Base-by-base conservation (phyloP, 2,113 vertebrate species). In the Podarcis cretensis region DNA sequence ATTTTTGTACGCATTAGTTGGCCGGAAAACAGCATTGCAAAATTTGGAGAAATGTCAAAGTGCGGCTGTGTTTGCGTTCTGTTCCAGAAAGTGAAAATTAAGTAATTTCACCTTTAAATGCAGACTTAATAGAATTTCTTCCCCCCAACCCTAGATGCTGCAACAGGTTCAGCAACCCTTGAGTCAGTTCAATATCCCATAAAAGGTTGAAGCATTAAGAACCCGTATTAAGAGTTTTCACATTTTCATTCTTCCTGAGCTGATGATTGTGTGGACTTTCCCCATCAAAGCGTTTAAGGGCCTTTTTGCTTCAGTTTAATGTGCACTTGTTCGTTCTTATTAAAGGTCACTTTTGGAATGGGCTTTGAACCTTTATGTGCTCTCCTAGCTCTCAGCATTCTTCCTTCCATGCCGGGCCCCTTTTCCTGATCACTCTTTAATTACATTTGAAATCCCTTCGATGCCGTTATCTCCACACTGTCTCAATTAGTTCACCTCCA, bases 401-500 rank as follows among this genome's bases (percentile, higher is more conserved):
- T 93, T 86, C 91, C 85, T 89, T 88, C 80, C 82, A 89, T 63
- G 59, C 20, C 25, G 21, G 37, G 35, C 20, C 90, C 78, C 71
- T 32, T 92, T 92, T 96, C 86, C 81, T 89, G 87, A 85, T 92
- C 89, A 6, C 85, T 91, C 16, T 91, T 92, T 91, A 96, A 92
- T 96, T 95, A 93, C 87, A 87, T 95, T 96, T 96, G 95, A 96
- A 96, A 94, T 95, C 93, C 91, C 71, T 95, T 93, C 89, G 91
- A 87, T 94, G 80, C 90, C 63, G 65, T 81, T 92, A 85, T 94
- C 91, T 89, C 87, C 89, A 83, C 89, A 83, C 85, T 86, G 77
- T 87, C 86, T 96, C 94, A 97, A 94, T 97, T 97, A 97, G 93
- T 96, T 95, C 92, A 86, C 84, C 89, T 90, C 90, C 85, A 94